A percentile compares a stretch with the other conserved stretches of the same genome.
phyloP scores from a whole-genome alignment of 2,113 vertebrate species.

The Solea solea region DNA sequence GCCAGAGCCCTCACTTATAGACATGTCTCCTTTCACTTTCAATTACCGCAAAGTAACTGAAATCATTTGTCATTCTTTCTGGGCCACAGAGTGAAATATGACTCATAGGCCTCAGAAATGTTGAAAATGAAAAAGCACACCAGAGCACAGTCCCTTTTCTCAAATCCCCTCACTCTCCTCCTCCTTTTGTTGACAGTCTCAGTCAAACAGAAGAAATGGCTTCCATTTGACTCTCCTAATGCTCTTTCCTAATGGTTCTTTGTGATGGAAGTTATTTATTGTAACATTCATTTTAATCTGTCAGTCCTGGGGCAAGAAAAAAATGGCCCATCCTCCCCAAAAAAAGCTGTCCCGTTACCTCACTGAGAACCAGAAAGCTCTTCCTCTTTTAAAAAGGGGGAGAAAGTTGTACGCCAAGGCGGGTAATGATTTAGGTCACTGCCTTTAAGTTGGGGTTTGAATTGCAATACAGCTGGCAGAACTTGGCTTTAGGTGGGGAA shows the following conservation, averaged over 20 bases:
- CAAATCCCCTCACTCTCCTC: constrained; percentile 55
- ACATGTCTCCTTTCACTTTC: constrained; percentile 72
- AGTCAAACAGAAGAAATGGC: constrained; percentile 73
- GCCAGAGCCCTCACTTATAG: constrained; percentile 56
- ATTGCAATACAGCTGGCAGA: constrained; percentile 66
- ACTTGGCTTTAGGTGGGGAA: constrained; percentile 69
- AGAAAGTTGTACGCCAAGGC: constrained; percentile 42
- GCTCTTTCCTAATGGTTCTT: constrained; percentile 74
- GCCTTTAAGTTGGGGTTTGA: constrained; percentile 60
- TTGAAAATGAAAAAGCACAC: constrained; percentile 73
- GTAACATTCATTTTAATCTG: constrained; percentile 75
- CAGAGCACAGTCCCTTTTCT: constrained; percentile 52
- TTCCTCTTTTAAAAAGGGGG: constrained; percentile 35
- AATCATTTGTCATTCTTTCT: constrained; percentile 77
- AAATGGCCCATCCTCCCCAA: constrained; percentile 41
- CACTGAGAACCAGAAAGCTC: constrained; percentile 27
- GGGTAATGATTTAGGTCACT: constrained; percentile 66
- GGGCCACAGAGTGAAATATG: constrained; percentile 75
- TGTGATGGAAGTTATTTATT: constrained; percentile 80
- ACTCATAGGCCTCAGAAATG: constrained; percentile 68
- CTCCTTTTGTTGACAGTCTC: constrained; percentile 42
- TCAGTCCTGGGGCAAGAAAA: constrained; percentile 60
- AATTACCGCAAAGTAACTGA: constrained; percentile 65
- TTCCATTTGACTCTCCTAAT: constrained; percentile 78
- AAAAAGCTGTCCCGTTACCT: constrained; percentile 21